Evolutionary conservation across 1,140 invertebrate genomes (phyloP).

Genomic region (Spodoptera litura): DNA sequence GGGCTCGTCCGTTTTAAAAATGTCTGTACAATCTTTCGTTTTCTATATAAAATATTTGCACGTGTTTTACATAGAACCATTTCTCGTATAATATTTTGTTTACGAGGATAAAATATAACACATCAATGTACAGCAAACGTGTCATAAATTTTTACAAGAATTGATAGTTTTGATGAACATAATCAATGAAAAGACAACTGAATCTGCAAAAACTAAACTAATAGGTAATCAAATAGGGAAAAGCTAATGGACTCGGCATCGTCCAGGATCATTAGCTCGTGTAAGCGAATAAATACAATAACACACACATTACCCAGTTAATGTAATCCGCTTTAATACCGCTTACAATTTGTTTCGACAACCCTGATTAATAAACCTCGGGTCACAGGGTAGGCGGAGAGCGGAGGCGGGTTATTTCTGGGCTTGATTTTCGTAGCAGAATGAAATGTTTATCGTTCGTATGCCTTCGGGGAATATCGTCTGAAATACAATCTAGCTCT

Average conservation of each 20-base stretch:
- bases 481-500: conserved; percentile 9
- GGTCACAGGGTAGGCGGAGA: conserved; percentile 7
- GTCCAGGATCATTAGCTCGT: conserved; percentile 5
- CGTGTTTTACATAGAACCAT: no score
- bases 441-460: conserved; percentile 13
- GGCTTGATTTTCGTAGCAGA: background rate
- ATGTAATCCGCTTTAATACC: conserved; percentile 40
- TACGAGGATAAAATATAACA: background rate
- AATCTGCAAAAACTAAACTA: background rate
- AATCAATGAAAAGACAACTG: no score
- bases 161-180: no score
- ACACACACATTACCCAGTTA: conserved; percentile 25
- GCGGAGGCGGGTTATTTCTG: conserved; percentile 17
- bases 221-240: conserved; percentile 13
- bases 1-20: no score
- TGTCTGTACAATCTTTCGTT: no score
- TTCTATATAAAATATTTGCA: no score
- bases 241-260: conserved; percentile 6
- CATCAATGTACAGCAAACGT: no score
- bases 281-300: conserved; percentile 24
- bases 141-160: no score
- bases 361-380: conserved; percentile 7
- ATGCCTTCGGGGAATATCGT: conserved; percentile 14
- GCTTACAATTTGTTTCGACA: conserved; percentile 36
- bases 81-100: background rate